A percentile compares a stretch with the other conserved stretches of the same genome.
Evolutionary conservation across 2,888 invertebrate genomes (phyloP).

Genomic region (Sicus ferrugineus): DNA sequence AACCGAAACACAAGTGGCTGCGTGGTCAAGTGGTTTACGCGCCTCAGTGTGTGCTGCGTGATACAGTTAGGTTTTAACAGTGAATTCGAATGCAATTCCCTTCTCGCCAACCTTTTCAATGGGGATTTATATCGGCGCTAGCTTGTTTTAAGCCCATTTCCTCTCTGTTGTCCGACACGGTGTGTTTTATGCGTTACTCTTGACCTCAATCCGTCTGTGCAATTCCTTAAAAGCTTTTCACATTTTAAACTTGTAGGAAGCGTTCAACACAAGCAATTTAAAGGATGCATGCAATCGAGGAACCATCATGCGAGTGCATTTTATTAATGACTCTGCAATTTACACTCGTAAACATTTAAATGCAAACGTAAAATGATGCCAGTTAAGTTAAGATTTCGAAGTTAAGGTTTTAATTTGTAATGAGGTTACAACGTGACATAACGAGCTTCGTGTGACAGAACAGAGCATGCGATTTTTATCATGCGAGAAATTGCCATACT

Average conservation of each 20-base stretch:
- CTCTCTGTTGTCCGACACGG: neutral
- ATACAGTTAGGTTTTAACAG: too few species aligned
- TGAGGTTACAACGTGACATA: too few species aligned
- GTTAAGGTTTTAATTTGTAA: too few species aligned
- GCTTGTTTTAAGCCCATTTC: neutral
- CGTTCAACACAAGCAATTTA: neutral
- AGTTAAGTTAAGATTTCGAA: too few species aligned
- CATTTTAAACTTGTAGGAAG: neutral
- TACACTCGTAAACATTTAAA: neutral
- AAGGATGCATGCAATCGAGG: conserved; percentile 2
- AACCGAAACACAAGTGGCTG: too few species aligned
- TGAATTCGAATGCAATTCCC: too few species aligned
- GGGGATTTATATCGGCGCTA: neutral
- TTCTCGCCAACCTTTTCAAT: too few species aligned
- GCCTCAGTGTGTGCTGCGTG: too few species aligned
- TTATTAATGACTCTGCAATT: neutral
- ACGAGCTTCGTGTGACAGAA: too few species aligned
- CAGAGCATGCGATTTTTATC: too few species aligned
- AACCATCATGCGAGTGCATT: neutral
- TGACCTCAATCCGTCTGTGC: conserved; percentile 18
- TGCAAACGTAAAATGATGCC: neutral
- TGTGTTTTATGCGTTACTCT: conserved; percentile 16
- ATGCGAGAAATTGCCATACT: too few species aligned
- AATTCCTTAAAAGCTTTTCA: conserved; percentile 1
- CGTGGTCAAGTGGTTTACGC: too few species aligned